A percentile compares a stretch with the other conserved stretches of the same genome.
Conservation (phyloP, 2,113 vertebrate species). For the Paramormyrops kingsleyae region DNA sequence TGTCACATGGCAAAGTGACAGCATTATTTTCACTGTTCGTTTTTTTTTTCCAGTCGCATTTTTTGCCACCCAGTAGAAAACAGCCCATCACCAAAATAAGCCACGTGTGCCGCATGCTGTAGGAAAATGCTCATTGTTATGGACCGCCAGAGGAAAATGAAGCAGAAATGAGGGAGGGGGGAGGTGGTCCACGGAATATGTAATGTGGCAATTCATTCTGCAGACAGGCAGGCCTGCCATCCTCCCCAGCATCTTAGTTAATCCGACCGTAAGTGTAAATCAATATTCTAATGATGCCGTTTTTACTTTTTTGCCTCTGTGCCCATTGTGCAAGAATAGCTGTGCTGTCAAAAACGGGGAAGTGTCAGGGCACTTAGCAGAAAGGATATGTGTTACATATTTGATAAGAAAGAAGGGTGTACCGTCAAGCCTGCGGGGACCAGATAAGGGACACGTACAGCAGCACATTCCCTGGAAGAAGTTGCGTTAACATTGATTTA, state of each 20-base stretch:
- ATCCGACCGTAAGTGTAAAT: not conserved
- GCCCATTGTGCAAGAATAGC: not conserved
- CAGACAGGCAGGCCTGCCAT: not conserved
- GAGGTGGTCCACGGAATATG: conserved; percentile 13
- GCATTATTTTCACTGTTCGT: not conserved
- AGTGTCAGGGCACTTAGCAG: not conserved
- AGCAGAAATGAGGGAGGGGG: conserved; percentile 38
- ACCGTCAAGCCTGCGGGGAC: not conserved
- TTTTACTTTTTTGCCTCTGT: not conserved
- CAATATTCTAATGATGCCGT: not conserved
- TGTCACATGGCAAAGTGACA: not conserved
- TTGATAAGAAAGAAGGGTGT: not conserved
- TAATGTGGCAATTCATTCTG: conserved; percentile 1
- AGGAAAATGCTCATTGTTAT: not conserved
- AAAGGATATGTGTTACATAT: conserved; percentile 13
- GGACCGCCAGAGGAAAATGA: conserved; percentile 12
- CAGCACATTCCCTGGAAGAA: not conserved
- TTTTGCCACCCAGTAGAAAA: not conserved
- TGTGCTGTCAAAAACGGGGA: not conserved
- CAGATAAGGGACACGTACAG: not conserved
- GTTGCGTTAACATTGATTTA: not conserved
- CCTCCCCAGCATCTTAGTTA: not conserved
- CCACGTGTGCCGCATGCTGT: not conserved
- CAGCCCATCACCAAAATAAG: not conserved
- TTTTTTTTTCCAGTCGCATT: not conserved